Evolutionary conservation across 2,888 invertebrate genomes (phyloP).

Genomic region (Brachyptera putata): DNA sequence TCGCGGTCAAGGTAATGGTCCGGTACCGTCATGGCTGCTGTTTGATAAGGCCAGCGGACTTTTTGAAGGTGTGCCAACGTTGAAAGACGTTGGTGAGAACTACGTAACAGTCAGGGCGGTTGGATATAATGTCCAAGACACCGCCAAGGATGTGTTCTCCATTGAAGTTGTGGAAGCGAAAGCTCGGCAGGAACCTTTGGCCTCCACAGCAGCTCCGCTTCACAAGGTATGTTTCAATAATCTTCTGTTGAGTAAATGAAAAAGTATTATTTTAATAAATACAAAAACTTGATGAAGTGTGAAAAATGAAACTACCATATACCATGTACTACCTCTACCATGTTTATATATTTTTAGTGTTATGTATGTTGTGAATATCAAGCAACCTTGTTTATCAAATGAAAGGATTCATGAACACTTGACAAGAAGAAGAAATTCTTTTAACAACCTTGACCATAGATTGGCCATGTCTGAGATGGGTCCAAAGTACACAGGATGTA

Average conservation of each 20-base stretch:
- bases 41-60: slow-evolving; percentile 66
- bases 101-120: slow-evolving; percentile 57
- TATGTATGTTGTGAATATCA: too few species aligned
- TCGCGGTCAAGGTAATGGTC: slow-evolving; percentile 39
- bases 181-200: slow-evolving; percentile 37
- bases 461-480: too few species aligned
- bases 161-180: slow-evolving; percentile 53
- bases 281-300: neutral
- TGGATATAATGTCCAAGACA: slow-evolving; percentile 45
- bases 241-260: neutral
- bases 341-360: too few species aligned
- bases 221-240: slow-evolving; percentile 41
- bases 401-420: too few species aligned
- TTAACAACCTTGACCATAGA: too few species aligned
- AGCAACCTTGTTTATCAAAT: too few species aligned
- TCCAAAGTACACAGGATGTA: too few species aligned
- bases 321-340: too few species aligned
- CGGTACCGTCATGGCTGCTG: slow-evolving; percentile 63
- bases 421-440: too few species aligned
- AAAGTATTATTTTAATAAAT: neutral
- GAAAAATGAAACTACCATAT: too few species aligned
- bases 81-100: slow-evolving; percentile 62
- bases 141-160: slow-evolving; percentile 62
- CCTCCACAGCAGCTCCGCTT: slow-evolving; percentile 25
- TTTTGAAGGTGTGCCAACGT: slow-evolving; percentile 69